Evolutionary conservation across 2,888 invertebrate species (phyloP).

Genomic region (Strigamia crassipes): DNA sequence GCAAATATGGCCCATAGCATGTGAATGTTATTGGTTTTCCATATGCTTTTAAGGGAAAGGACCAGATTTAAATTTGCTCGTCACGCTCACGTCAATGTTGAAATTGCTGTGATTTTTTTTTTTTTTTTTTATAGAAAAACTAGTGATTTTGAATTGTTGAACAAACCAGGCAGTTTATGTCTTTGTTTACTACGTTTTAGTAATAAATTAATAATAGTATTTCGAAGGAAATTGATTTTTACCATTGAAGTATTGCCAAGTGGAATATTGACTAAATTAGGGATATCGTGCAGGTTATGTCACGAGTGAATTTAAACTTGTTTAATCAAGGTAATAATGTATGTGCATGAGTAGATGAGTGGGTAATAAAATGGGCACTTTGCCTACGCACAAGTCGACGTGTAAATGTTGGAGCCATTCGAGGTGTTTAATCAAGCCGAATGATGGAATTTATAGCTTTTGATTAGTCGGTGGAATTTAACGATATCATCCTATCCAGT

Average conservation of each 20-base stretch:
- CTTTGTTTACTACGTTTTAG: not conserved
- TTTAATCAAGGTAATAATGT: not conserved
- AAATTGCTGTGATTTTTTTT: too few relatives aligned
- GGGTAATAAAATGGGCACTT: not conserved
- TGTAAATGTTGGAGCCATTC: too few relatives aligned
- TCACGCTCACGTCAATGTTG: not conserved
- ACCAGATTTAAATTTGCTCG: not conserved
- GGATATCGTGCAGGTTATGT: not conserved
- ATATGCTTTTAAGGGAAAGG: not conserved
- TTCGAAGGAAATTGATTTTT: not conserved
- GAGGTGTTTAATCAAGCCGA: too few relatives aligned
- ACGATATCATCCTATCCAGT: too few relatives aligned
- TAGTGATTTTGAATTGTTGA: too few relatives aligned
- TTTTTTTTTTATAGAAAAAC: too few relatives aligned
- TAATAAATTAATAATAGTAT: constrained; percentile 1
- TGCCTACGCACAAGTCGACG: too few relatives aligned
- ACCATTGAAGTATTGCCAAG: not conserved
- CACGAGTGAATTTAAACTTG: not conserved
- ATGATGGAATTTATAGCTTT: too few relatives aligned
- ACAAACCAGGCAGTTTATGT: not conserved
- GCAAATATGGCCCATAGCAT: not conserved
- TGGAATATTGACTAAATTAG: not conserved
- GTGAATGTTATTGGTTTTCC: not conserved
- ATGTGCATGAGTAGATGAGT: too few relatives aligned
- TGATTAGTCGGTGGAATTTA: too few relatives aligned